Evolutionary conservation across 2,888 invertebrate species (phyloP), one percentile per base, ranked within the genome.

Genomic region (Ophioninae sp.): DNA sequence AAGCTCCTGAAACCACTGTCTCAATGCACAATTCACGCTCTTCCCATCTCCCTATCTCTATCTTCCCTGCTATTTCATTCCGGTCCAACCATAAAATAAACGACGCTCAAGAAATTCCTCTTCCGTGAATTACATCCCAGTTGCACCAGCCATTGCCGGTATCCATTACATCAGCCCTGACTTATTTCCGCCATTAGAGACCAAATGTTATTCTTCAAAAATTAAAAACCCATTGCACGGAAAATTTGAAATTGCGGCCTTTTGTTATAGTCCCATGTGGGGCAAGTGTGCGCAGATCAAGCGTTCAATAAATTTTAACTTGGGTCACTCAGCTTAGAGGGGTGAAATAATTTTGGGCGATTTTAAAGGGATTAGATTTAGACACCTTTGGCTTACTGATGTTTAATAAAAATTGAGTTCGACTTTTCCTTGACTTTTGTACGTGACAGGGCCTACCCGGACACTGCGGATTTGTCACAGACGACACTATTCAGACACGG

Each of bases 1-100:
- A 73, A 80, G 44, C 80, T 83, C 67, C 72, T 69, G 77, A 41
- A 73, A 72, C 65, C 44, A 64, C 65, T 72, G 44, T 44, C 61
- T 67, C 73, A 30, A 67, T 74, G 80, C 76, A 61, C 39, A 20
- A 57, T 30, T 72, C 59, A 68, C 41, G 72, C 64, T 41, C 39
- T 39, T 20, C 65, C 41, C 23, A 20, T 59, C 61, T 72, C 41
- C 57, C 70, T 30, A 23, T 69, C 68, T 68, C 23, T 64, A 6
- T 56, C n/a, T 50, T 21, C 20, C 13, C 61, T 37, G 30, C 57
- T 37, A 50, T 74, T 37, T 61, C 44, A 37, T 61, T 50, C 20
- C 13, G 39, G 56, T 61, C 23, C 39, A 50, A 50, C 78, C 44
- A 70, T 62, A 78, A 78, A 50, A 78, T 77, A 77, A 77, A 77